phyloP scores from a whole-genome alignment of 1,140 invertebrate species.

The Ips nitidus region DNA sequence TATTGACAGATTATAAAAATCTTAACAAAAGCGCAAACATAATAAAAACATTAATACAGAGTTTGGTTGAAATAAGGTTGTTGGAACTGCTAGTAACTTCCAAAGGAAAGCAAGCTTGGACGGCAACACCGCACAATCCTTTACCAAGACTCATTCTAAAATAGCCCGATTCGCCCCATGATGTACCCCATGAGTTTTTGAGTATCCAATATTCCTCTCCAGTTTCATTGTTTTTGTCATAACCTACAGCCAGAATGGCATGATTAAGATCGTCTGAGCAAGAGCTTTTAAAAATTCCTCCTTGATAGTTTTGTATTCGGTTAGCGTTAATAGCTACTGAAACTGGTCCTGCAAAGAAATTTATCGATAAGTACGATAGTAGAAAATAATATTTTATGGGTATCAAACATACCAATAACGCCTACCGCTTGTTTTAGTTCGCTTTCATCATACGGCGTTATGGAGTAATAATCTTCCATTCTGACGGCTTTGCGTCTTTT shows the following conservation, averaged over 20 bases:
- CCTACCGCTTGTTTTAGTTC: background rate
- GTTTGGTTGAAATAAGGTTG: too few relatives aligned
- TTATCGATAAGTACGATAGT: conserved; percentile 9
- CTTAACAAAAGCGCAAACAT: too few relatives aligned
- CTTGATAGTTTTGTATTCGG: conserved; percentile 28
- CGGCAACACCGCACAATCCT: conserved; percentile 4
- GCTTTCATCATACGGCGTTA: background rate
- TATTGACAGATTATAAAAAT: too few relatives aligned
- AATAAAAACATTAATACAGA: too few relatives aligned
- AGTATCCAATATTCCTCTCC: conserved; percentile 33
- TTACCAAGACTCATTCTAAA: background rate
- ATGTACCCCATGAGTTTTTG: conserved; percentile 39
- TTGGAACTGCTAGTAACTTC: too few relatives aligned
- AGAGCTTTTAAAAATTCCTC: conserved; percentile 24
- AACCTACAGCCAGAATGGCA: conserved; percentile 37
- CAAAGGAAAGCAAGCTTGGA: conserved; percentile 1
- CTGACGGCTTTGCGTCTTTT: background rate
- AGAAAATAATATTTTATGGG: conserved; percentile 23
- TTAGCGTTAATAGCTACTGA: conserved; percentile 87
- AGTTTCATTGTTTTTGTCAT: conserved; percentile 8
- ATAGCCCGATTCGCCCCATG: conserved; percentile 36
- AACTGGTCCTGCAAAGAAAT: conserved; percentile 67
- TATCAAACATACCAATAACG: conserved; percentile 17
- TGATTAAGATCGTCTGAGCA: conserved; percentile 28
- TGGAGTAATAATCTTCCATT: background rate